phyloP scores from a whole-genome alignment of 2,113 vertebrate genomes.

The Cyanoliseus patagonus region DNA sequence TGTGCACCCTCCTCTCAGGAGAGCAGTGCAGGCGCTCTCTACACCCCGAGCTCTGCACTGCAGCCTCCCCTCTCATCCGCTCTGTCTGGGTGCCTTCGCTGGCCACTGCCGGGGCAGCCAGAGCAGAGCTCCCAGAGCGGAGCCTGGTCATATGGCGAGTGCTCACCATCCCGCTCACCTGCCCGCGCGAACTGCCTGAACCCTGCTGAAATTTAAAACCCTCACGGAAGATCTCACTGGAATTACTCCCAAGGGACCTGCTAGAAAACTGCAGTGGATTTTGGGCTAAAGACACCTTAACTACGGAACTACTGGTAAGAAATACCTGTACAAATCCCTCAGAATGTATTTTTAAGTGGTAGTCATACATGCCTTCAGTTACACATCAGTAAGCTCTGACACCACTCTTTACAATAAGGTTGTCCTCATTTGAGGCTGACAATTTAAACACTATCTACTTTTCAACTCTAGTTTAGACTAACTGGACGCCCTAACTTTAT shows the following conservation, averaged over 20 bases:
- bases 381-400: neutral
- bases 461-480: neutral
- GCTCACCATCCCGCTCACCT: no score
- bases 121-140: no score
- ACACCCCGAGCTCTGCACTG: no score
- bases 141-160: no score
- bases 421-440: neutral
- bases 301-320: neutral
- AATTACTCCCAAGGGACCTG: neutral
- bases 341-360: neutral
- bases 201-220: neutral
- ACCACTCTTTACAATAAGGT: rapidly evolving
- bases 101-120: no score
- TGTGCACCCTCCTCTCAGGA: no score
- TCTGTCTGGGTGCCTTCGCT: no score
- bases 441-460: neutral
- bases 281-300: neutral
- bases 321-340: neutral
- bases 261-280: neutral
- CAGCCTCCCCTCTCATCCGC: no score
- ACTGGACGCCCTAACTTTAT: neutral
- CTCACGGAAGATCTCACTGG: neutral
- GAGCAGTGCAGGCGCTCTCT: no score
- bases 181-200: neutral
- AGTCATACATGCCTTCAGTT: neutral